Evolutionary conservation across 2,888 invertebrate species (phyloP).

Genomic region (Globia sparganii): DNA sequence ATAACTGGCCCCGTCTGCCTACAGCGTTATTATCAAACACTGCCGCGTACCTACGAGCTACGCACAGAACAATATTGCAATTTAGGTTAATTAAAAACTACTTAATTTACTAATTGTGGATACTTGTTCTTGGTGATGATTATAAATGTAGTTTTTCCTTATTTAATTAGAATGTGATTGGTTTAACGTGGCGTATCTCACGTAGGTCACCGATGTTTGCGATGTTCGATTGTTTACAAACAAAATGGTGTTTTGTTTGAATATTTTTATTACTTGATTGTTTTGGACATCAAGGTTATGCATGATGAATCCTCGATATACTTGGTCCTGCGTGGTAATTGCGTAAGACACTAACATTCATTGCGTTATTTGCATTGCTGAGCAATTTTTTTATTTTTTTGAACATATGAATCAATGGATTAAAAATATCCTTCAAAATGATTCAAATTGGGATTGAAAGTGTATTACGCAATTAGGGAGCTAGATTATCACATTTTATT

Average conservation of each 20-base stretch:
- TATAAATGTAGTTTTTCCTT: constrained; percentile 69
- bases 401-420: no score
- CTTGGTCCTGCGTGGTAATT: no score
- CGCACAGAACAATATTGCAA: constrained; percentile 73
- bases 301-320: background rate
- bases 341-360: no score
- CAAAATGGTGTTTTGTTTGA: background rate
- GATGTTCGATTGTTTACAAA: constrained; percentile 7
- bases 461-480: no score
- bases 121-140: constrained; percentile 61
- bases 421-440: no score
- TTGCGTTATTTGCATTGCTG: no score
- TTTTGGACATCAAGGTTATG: background rate
- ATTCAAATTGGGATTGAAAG: no score
- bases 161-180: constrained; percentile 62
- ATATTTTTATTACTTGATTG: no score
- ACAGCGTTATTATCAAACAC: constrained; percentile 52
- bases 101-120: constrained; percentile 61
- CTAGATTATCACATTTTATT: no score
- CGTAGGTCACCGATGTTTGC: constrained; percentile 46
- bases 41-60: constrained; percentile 60
- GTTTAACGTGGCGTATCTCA: constrained; percentile 45
- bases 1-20: background rate
- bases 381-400: no score
- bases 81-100: constrained; percentile 80